Evolutionary conservation across 2,797 vertebrate species (phyloP), one percentile per base, ranked within the genome.

Genomic region (Cyclopterus lumpus): DNA sequence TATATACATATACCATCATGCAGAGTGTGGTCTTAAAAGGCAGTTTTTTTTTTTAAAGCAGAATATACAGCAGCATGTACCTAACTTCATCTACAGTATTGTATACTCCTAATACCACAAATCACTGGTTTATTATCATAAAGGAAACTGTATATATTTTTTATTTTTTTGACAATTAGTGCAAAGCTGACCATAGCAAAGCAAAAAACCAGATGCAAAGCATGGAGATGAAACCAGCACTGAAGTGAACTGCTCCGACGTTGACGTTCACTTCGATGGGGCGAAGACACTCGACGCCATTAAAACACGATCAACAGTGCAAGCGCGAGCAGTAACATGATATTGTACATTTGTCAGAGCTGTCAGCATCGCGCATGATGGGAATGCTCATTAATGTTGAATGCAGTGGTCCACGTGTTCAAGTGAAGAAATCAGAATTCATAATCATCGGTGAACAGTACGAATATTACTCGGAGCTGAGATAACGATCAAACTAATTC

Each of bases 41-140:
- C 84, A 38, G 71, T 73, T 83, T n/a, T n/a, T n/a, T n/a, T n/a
- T n/a, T n/a, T 80, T 26, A 65, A 93, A 91, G 91, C 93, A 80
- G 70, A 84, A 92, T 92, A 54, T 91, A 92, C 89, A 94, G 90
- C 91, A 82, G 86, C 85, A 6, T 81, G 62, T 75, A 71, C 36
- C 79, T 84, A 82, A 86, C 54, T 38, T 84, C 79, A 70, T 88
- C 82, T 89, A 90, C 71, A 86, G 79, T 73, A 84, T 79, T 60
- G 18, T 67, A 30, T 42, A 71, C 62, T 66, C 70, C 75, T 81
- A 86, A 64, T 20, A 86, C 51, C 64, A 88, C 82, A 84, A 76
- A 83, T 60, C 6, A 85, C 77, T 69, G 51, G 57, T 66, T 80
- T 66, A 63, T 73, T 67, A 85, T 32, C 34, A 67, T 48, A 79